A percentile compares a stretch with the other conserved stretches of the same genome.
Evolutionary conservation across 2,888 invertebrate species (phyloP).

Genomic region (Phragmatobia fuliginosa): DNA sequence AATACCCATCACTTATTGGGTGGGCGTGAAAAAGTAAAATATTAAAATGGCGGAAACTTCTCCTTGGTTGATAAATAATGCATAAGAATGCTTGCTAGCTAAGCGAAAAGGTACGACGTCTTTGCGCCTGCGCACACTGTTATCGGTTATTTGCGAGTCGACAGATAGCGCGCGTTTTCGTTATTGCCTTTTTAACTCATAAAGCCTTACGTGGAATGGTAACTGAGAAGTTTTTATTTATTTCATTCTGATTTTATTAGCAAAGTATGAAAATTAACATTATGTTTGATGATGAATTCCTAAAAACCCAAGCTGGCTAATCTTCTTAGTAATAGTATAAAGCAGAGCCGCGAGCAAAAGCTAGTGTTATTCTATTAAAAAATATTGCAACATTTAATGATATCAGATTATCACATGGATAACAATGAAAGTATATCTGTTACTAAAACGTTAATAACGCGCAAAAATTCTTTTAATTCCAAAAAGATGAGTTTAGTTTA

Average conservation of each 20-base stretch:
- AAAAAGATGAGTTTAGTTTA: slow-evolving; percentile 44
- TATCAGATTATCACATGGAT: not conserved
- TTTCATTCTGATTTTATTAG: slow-evolving; percentile 14
- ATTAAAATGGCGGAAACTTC: slow-evolving; percentile 77
- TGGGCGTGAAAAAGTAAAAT: slow-evolving; percentile 59
- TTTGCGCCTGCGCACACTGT: slow-evolving; percentile 56
- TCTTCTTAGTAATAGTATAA: too few species aligned
- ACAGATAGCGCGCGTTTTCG: slow-evolving; percentile 52
- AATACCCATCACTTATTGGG: slow-evolving; percentile 53
- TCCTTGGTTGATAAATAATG: slow-evolving; percentile 77
- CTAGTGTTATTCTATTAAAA: too few species aligned
- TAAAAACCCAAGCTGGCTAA: too few species aligned
- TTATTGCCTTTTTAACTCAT: slow-evolving; percentile 54
- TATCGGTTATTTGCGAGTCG: slow-evolving; percentile 56
- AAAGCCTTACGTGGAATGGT: slow-evolving; percentile 36
- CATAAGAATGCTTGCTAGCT: slow-evolving; percentile 71
- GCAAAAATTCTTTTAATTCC: slow-evolving; percentile 52
- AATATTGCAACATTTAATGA: not conserved
- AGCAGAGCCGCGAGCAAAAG: too few species aligned
- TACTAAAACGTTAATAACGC: slow-evolving; percentile 9
- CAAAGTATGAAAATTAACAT: not conserved
- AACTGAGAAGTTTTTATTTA: slow-evolving; percentile 28
- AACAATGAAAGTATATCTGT: not conserved
- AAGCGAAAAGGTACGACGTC: slow-evolving; percentile 72
- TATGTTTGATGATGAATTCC: not conserved